A percentile compares a stretch with the other conserved stretches of the same genome.
Evolutionary conservation across 2,113 vertebrate genomes (phyloP).

Genomic region (Noctilio leporinus): DNA sequence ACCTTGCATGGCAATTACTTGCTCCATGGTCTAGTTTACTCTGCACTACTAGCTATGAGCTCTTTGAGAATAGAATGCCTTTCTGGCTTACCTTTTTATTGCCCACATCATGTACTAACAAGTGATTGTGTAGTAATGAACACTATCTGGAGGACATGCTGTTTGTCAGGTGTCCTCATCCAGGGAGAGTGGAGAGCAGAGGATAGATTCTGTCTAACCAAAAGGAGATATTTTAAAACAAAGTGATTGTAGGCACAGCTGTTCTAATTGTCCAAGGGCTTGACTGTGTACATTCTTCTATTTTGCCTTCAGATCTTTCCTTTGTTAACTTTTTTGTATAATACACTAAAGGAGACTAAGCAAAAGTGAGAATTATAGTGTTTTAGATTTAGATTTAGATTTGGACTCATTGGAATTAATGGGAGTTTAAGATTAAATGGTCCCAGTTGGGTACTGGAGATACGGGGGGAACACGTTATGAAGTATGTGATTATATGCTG

Average conservation of each 20-base stretch:
- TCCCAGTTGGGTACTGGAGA: background rate
- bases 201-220: background rate
- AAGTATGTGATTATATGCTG: background rate
- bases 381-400: background rate
- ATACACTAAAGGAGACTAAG: background rate
- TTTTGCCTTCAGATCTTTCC: background rate
- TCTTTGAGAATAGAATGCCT: background rate
- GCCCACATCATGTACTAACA: background rate
- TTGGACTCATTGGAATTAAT: background rate
- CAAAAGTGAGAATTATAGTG: background rate
- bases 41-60: background rate
- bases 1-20: background rate
- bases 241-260: background rate
- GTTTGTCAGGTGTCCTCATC: background rate
- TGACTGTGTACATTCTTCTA: background rate
- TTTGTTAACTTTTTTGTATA: background rate
- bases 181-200: background rate
- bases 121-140: background rate
- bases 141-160: background rate
- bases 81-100: background rate
- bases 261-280: background rate
- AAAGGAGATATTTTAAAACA: background rate
- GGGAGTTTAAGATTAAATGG: background rate
- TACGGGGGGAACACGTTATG: background rate
- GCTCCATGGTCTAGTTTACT: background rate